Evolutionary conservation across 2,113 vertebrate genomes (phyloP).

Genomic region (Apus apus): DNA sequence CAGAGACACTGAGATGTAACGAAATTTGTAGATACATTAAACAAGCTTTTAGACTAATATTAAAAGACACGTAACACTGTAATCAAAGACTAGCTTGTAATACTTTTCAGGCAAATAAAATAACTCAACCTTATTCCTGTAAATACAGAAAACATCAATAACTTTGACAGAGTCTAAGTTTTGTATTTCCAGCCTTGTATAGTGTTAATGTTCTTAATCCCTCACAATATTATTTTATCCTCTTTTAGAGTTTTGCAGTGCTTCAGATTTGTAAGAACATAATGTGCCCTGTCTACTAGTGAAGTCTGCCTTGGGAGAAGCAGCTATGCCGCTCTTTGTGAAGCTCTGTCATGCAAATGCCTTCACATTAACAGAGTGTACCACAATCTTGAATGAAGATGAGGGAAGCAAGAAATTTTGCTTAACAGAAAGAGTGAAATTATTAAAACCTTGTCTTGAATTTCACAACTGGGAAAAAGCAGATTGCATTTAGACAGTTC

Average conservation of each 20-base stretch:
- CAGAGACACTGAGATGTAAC: background rate
- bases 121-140: background rate
- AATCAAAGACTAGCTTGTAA: conserved; percentile 21
- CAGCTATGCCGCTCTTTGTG: background rate
- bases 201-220: background rate
- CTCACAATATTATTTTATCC: background rate
- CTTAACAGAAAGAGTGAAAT: background rate
- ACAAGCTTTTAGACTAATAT: background rate
- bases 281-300: background rate
- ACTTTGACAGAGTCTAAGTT: conserved; percentile 32
- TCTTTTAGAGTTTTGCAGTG: background rate
- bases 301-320: background rate
- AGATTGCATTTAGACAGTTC: background rate
- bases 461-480: background rate
- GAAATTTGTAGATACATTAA: background rate
- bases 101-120: background rate
- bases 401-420: background rate
- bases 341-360: background rate
- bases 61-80: background rate
- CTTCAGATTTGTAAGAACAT: background rate
- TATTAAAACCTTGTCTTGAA: background rate
- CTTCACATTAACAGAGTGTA: background rate
- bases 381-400: background rate
- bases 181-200: conserved; percentile 6
- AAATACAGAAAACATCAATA: conserved; percentile 38